Evolutionary conservation across 2,888 invertebrate species (phyloP).

Genomic region (Holacanthella duospinosa): DNA sequence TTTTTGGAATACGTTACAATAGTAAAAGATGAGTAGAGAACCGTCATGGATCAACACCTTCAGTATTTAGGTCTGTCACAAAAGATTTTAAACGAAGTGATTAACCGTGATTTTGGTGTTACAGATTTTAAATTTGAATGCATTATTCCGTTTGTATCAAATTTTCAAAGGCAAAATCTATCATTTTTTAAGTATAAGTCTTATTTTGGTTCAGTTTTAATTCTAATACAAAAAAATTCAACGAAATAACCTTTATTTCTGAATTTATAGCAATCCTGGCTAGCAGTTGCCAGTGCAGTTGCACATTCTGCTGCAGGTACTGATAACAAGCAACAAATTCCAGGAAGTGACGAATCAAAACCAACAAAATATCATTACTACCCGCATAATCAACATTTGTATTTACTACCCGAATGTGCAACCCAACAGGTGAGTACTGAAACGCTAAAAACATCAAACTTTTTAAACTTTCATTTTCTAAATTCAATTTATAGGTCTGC

Average conservation of each 20-base stretch:
- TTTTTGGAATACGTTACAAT: neutral
- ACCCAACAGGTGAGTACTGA: slow-evolving; percentile 63
- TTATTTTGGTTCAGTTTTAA: no score
- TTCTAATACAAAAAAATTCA: no score
- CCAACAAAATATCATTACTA: slow-evolving; percentile 89
- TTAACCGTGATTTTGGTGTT: no score
- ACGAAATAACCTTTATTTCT: no score
- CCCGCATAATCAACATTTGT: slow-evolving; percentile 86
- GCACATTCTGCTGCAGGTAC: slow-evolving; percentile 33
- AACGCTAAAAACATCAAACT: neutral
- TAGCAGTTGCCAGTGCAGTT: slow-evolving; percentile 32
- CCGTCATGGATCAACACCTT: neutral
- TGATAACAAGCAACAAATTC: slow-evolving; percentile 21
- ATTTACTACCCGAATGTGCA: slow-evolving; percentile 83
- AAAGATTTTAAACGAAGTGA: no score
- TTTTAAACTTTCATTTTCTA: no score
- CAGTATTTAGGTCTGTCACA: neutral
- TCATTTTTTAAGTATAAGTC: no score
- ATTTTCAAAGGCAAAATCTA: no score
- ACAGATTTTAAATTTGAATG: no score
- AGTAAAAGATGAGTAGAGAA: neutral
- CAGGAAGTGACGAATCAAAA: slow-evolving; percentile 57
- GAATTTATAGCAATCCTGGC: slow-evolving; percentile 27
- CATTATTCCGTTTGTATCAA: no score
- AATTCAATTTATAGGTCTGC: slow-evolving; percentile 54